phyloP scores from a whole-genome alignment of 2,888 invertebrate genomes.

The Julus scanicus region DNA sequence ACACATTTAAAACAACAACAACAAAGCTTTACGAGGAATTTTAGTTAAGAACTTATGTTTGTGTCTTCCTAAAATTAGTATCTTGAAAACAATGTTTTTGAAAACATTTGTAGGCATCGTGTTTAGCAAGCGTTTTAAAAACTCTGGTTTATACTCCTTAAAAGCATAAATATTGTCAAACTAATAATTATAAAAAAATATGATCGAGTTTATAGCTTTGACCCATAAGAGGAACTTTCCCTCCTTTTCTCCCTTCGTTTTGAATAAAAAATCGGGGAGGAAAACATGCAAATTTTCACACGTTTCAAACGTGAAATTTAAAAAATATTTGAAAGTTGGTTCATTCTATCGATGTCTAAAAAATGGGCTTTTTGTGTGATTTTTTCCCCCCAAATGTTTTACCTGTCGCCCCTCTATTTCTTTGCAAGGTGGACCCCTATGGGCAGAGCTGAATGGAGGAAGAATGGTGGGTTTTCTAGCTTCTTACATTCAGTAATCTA shows the following conservation, averaged over 20 bases:
- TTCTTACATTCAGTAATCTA: constrained; percentile 9
- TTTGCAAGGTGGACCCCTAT: constrained; percentile 10
- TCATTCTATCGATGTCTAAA: neutral
- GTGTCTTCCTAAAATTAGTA: too few relatives aligned
- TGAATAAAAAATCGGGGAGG: neutral
- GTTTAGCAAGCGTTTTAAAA: too few relatives aligned
- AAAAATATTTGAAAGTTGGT: neutral
- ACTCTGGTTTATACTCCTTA: too few relatives aligned
- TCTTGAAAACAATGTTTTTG: too few relatives aligned
- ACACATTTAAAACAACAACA: too few relatives aligned
- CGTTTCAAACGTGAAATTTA: neutral
- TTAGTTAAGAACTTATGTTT: too few relatives aligned
- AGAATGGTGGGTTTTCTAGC: constrained; percentile 28
- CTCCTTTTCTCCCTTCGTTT: neutral
- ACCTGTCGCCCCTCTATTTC: constrained; percentile 19
- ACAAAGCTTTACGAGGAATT: too few relatives aligned
- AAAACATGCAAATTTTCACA: neutral
- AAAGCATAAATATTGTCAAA: too few relatives aligned
- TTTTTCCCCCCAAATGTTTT: neutral
- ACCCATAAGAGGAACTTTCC: neutral
- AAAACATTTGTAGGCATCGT: too few relatives aligned
- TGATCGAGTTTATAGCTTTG: neutral
- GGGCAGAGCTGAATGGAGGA: neutral
- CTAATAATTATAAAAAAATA: too few relatives aligned
- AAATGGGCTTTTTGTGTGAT: neutral